These are phyloP conservation scores for Drosophila sechellia DNA, from an alignment of 1,140 invertebrate species.

Conservation along the genomic window DNA sequence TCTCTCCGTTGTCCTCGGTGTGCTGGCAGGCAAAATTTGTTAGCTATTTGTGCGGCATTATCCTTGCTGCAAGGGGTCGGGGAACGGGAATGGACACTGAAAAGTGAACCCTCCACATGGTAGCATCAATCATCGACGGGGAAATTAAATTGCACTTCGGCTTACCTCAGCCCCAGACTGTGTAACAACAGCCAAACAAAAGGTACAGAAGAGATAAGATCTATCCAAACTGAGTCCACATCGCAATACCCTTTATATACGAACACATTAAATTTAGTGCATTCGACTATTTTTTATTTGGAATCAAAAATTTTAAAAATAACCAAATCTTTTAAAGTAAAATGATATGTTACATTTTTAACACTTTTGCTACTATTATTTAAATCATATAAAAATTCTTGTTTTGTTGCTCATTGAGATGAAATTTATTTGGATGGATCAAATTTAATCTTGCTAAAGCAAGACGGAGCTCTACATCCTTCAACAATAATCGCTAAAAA, in stretches of 20 bases:
- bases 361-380: too few species aligned
- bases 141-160: conserved; percentile 49
- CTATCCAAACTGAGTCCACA: background rate
- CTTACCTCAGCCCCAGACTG: conserved; percentile 31
- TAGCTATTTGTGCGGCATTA: conserved; percentile 61
- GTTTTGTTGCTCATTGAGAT: too few species aligned
- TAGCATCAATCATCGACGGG: conserved; percentile 44
- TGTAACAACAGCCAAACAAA: conserved; percentile 8
- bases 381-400: too few species aligned
- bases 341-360: too few species aligned
- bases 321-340: too few species aligned
- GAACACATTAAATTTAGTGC: too few species aligned
- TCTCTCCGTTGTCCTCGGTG: conserved; percentile 11
- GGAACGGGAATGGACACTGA: conserved; percentile 8
- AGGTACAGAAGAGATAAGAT: background rate
- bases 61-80: conserved; percentile 17
- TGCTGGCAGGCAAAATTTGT: conserved; percentile 59
- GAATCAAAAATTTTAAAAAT: too few species aligned
- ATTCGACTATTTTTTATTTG: too few species aligned
- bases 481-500: too few species aligned
- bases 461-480: too few species aligned
- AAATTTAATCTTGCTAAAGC: too few species aligned
- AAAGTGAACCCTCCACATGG: conserved; percentile 36
- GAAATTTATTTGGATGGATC: too few species aligned
- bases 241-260: background rate